Evolutionary conservation across 2,888 invertebrate species (phyloP).

Genomic region (Apotomis turbidana): DNA sequence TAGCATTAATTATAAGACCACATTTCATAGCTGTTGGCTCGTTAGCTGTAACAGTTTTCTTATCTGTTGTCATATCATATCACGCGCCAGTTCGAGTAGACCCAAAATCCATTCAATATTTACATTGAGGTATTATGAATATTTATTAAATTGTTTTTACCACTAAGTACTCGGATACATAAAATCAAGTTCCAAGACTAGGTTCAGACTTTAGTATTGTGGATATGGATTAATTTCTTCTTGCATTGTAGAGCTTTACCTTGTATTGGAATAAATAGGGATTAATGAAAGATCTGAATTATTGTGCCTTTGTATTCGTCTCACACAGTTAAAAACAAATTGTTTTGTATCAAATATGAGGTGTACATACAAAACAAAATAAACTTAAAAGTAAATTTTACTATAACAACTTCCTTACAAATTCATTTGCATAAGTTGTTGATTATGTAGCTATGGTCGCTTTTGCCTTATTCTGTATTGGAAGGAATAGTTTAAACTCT

Average conservation of each 20-base stretch:
- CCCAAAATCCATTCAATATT: background rate
- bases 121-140: too few species aligned
- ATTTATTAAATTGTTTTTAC: background rate
- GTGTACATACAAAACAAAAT: conserved; percentile 60
- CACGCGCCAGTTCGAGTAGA: background rate
- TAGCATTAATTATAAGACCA: too few species aligned
- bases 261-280: background rate
- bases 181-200: too few species aligned
- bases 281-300: background rate
- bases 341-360: conserved; percentile 32
- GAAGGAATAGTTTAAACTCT: conserved; percentile 97
- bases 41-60: too few species aligned
- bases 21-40: too few species aligned
- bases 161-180: background rate
- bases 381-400: conserved; percentile 69
- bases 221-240: too few species aligned
- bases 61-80: background rate
- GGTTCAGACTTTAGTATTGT: too few species aligned
- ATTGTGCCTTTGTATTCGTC: conserved; percentile 46
- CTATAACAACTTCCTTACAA: conserved; percentile 53
- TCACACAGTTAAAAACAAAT: conserved; percentile 45
- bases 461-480: conserved; percentile 91
- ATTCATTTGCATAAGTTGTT: conserved; percentile 45
- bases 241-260: too few species aligned
- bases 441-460: conserved; percentile 78